phyloP scores from a whole-genome alignment of 2,113 vertebrate species.

The Chloropsis hardwickii region DNA sequence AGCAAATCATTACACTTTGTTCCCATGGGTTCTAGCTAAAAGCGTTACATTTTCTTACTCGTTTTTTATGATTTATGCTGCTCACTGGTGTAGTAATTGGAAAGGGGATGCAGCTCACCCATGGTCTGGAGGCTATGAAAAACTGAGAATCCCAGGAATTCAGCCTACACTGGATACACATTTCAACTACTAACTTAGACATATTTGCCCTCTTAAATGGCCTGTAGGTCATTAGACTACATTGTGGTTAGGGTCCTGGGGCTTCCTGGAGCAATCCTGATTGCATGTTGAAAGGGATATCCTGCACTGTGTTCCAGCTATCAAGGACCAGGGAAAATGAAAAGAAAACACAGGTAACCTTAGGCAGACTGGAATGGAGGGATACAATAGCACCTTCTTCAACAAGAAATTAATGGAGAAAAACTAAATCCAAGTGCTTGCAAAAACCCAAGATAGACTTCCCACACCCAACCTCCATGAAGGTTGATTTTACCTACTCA shows the following conservation, averaged over 20 bases:
- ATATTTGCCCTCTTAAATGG: not conserved
- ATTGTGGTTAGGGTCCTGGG: not conserved
- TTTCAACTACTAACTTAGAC: not conserved
- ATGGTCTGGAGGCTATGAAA: not conserved
- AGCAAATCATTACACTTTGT: not conserved
- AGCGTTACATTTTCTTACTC: not conserved
- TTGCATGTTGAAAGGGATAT: not conserved
- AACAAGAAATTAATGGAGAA: not conserved
- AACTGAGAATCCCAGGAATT: not conserved
- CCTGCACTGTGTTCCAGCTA: not conserved
- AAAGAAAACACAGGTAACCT: not conserved
- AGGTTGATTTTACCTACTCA: not conserved
- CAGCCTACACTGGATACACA: not conserved
- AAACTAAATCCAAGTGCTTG: not conserved
- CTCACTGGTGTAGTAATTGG: not conserved
- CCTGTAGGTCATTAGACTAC: not conserved
- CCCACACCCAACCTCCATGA: accelerated
- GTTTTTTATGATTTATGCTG: not conserved
- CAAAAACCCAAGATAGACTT: not conserved
- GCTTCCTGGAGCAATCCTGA: not conserved
- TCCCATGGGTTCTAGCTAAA: not conserved
- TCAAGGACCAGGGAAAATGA: not conserved
- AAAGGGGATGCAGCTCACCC: not conserved
- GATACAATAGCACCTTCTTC: not conserved
- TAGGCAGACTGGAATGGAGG: not conserved